Base-by-base conservation (phyloP, 2,888 invertebrate genomes). In the Synergus umbraculus region DNA sequence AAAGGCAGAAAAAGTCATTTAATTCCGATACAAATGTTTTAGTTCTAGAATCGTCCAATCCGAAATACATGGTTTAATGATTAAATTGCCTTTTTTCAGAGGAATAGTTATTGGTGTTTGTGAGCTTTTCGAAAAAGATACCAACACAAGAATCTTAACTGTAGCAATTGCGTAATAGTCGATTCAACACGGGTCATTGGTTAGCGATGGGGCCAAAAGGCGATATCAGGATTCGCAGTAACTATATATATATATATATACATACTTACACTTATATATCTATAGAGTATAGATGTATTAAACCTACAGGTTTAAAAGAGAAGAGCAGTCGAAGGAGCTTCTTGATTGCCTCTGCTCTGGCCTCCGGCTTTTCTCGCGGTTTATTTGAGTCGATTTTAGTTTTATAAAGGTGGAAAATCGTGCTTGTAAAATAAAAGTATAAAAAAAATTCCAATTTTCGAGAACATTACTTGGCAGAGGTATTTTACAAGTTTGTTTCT, bases 141-240 rank as follows among this genome's bases (percentile, higher is more conserved):
- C 29, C 22, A 13, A 69, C 49, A 69, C 69, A 46, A 69, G 29
- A 69, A 46, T 49, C 44, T 49, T 46, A 22, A 69, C 49, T 49
- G 69, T 44, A 49, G 84, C 87, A 88, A 88, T 89, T 87, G 88
- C 86, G 86, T 87, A 88, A 89, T 89, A 88, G 89, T 82, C 88
- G 87, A 89, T 89, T 89, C 87, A 89, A 87, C 88, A 89, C 88
- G 88, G 85, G 81, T 87, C 88, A 88, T 89, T 88, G 83, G 88
- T 89, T 87, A 86, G 84, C 82, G 81, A 85, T 81, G 85, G 84
- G 83, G 85, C 84, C 82, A 82, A 82, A 46, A 77, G 65, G 80
- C 12, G 67, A n/a, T 22, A 44, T 49, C 69, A 69, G 46, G 69
- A 49, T 69, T 69, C 49, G 29, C 22, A 46, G 69, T 22, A 29